A percentile compares a stretch with the other conserved stretches of the same genome.
These are phyloP conservation scores for Cyrtorhinus lividipennis DNA, from an alignment of 1,140 invertebrate genomes.

Conservation along the genomic window DNA sequence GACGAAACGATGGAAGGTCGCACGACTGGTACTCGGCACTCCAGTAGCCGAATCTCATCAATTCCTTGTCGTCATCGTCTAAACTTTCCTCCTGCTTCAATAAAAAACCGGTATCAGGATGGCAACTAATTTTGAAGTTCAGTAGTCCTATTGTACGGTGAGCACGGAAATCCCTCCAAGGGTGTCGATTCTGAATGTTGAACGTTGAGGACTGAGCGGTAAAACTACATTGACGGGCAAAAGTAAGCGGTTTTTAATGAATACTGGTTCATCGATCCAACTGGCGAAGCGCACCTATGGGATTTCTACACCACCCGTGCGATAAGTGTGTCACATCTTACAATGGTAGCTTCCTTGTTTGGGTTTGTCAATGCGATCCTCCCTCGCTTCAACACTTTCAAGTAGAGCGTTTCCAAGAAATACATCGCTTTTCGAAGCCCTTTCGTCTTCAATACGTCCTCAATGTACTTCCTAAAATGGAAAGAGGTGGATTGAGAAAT, in stretches of 20 bases:
- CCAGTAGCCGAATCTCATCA: slow-evolving; percentile 56
- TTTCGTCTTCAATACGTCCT: slow-evolving; percentile 70
- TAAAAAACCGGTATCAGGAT: slow-evolving; percentile 24
- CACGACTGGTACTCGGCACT: slow-evolving; percentile 56
- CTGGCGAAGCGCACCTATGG: too few relatives aligned
- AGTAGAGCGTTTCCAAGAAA: slow-evolving; percentile 56
- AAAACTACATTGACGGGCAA: too few relatives aligned
- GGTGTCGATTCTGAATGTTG: too few relatives aligned
- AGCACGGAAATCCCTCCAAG: too few relatives aligned
- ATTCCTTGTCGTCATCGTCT: slow-evolving; percentile 29
- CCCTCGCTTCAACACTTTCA: slow-evolving; percentile 47
- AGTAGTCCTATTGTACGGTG: too few relatives aligned
- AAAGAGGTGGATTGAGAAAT: slow-evolving; percentile 4
- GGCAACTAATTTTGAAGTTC: too few relatives aligned
- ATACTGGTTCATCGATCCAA: too few relatives aligned
- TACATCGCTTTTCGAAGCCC: slow-evolving; percentile 62
- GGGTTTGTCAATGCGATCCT: slow-evolving; percentile 49
- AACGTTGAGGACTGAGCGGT: too few relatives aligned
- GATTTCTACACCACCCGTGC: too few relatives aligned
- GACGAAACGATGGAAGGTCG: slow-evolving; percentile 65
- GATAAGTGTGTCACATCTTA: too few relatives aligned
- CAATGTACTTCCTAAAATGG: slow-evolving; percentile 55
- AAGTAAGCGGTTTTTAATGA: too few relatives aligned
- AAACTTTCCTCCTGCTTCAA: not conserved
- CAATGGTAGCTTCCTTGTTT: too few relatives aligned